These are phyloP conservation scores for Drosophila mulleri DNA, from an alignment of 2,888 invertebrate species.

Conservation along the genomic window DNA sequence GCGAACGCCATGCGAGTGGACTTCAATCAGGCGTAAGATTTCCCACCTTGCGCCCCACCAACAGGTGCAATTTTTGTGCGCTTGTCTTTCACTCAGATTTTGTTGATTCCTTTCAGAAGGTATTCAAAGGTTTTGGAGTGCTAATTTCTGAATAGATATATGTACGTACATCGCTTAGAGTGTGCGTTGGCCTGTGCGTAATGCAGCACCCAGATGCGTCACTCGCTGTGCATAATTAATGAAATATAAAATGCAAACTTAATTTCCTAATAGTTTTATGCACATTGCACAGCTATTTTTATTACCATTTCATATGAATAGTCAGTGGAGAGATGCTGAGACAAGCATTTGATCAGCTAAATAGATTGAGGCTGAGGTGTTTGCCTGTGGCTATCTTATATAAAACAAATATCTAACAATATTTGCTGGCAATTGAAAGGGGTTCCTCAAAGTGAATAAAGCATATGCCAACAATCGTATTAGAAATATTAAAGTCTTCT, in stretches of 20 bases:
- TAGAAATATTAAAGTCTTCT: too few species aligned
- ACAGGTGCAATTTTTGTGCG: conserved; percentile 53
- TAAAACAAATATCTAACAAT: too few species aligned
- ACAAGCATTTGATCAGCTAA: too few species aligned
- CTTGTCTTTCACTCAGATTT: conserved; percentile 54
- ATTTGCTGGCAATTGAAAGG: too few species aligned
- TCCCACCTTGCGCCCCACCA: neutral
- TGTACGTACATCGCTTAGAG: conserved; percentile 25
- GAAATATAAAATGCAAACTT: conserved; percentile 79
- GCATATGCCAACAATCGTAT: too few species aligned
- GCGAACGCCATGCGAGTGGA: conserved; percentile 1
- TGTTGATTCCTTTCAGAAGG: conserved; percentile 15
- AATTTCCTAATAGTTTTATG: conserved; percentile 67
- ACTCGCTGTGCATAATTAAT: conserved; percentile 80
- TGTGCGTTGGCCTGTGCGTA: conserved; percentile 79
- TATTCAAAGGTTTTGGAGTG: conserved; percentile 11
- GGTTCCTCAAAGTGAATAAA: too few species aligned
- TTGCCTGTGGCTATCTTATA: too few species aligned
- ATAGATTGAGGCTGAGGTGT: too few species aligned
- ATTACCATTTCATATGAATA: conserved; percentile 22
- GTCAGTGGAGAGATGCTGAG: neutral
- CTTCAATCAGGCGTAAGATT: conserved; percentile 74
- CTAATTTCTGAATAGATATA: neutral
- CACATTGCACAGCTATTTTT: conserved; percentile 55
- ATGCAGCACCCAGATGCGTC: conserved; percentile 37